phyloP scores from a whole-genome alignment of 2,113 vertebrate genomes.

The Noturus placidus region DNA sequence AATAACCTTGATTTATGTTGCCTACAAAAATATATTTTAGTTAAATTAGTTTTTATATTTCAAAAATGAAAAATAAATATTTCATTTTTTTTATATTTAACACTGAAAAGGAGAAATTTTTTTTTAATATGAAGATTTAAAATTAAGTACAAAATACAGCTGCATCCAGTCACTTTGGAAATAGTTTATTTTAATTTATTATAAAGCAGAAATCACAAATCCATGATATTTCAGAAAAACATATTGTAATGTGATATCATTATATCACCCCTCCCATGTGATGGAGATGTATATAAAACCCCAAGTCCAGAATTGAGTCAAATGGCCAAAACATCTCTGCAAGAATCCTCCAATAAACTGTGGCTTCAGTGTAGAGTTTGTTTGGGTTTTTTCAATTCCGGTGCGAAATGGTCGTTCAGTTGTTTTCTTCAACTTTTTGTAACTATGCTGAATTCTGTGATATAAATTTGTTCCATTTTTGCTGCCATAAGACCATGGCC shows the following conservation, averaged over 20 bases:
- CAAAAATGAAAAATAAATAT: too few relatives aligned
- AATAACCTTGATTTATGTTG: too few relatives aligned
- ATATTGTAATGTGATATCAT: background rate
- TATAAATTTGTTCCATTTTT: slow-evolving; percentile 69
- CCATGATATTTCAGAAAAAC: too few relatives aligned
- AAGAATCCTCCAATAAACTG: background rate
- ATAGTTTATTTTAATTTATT: too few relatives aligned
- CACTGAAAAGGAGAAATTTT: too few relatives aligned
- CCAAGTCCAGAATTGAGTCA: background rate
- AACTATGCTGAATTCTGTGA: slow-evolving; percentile 38
- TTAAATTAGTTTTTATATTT: too few relatives aligned
- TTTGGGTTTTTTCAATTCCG: background rate
- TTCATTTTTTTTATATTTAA: too few relatives aligned
- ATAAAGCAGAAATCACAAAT: too few relatives aligned
- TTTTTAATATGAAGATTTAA: too few relatives aligned
- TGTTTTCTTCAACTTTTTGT: background rate
- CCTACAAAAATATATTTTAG: too few relatives aligned
- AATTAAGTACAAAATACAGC: too few relatives aligned
- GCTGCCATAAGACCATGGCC: slow-evolving; percentile 59
- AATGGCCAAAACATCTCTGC: background rate
- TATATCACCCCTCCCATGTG: background rate
- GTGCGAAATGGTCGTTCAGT: background rate
- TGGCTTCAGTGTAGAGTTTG: background rate
- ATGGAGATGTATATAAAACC: background rate
- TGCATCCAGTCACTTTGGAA: too few relatives aligned